Percentiles rank a stretch among this genome's conserved stretches.
phyloP scores from a whole-genome alignment of 1,140 invertebrate genomes.

The Ctenoplectra terminalis region DNA sequence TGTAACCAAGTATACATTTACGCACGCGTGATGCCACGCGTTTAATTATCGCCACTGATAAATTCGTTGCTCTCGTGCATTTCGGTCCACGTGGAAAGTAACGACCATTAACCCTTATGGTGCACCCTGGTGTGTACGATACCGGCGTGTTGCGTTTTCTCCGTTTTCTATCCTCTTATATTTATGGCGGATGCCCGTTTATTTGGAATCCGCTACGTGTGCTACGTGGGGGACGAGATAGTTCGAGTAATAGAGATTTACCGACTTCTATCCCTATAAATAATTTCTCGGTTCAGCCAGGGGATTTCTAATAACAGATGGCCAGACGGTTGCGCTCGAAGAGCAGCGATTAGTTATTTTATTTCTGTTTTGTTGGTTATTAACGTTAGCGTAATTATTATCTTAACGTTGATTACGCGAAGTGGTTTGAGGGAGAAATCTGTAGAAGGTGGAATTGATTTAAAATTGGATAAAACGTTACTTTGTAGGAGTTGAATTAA shows the following conservation, averaged over 20 bases:
- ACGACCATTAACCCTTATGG: not conserved
- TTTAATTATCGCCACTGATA: conserved; percentile 37
- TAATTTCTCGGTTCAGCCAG: not conserved
- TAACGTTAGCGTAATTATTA: not conserved
- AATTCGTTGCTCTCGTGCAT: conserved; percentile 27
- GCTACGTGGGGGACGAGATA: not conserved
- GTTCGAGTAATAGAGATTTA: conserved; percentile 1
- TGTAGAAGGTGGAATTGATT: not conserved
- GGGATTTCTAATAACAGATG: not conserved
- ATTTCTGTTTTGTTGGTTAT: not conserved
- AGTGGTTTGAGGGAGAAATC: not conserved
- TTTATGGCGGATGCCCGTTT: not conserved
- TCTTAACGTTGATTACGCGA: too few species aligned
- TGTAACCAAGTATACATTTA: conserved; percentile 17
- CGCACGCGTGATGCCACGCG: not conserved
- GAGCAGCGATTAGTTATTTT: not conserved
- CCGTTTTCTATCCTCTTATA: not conserved
- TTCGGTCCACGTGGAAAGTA: not conserved
- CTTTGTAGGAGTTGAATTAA: not conserved
- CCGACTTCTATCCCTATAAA: not conserved
- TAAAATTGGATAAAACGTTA: conserved; percentile 4
- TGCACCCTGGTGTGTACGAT: not conserved
- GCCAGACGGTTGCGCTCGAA: not conserved
- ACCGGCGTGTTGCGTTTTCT: not conserved
- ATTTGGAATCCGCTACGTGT: not conserved